Evolutionary conservation across 2,797 vertebrate genomes (phyloP).

Genomic region (Pantherophis vulpinus): DNA sequence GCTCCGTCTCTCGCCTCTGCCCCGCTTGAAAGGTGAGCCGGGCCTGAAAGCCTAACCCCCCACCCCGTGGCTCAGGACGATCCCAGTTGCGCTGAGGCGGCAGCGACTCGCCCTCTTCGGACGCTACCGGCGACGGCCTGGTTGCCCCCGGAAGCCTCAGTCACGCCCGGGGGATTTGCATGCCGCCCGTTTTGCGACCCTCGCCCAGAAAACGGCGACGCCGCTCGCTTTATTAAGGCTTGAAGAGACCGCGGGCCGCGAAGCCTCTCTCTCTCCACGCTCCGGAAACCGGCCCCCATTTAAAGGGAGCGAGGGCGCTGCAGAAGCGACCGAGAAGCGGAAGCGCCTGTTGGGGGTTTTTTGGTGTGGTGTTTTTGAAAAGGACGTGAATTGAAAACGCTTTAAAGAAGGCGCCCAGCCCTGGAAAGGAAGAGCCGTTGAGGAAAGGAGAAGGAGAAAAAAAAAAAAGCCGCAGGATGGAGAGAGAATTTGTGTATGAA

Average conservation of each 20-base stretch:
- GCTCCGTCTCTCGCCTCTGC: background rate
- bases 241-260: no score
- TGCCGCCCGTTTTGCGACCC: background rate
- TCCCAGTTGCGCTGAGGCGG: background rate
- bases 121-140: background rate
- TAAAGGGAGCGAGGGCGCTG: background rate
- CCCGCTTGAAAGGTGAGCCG: background rate
- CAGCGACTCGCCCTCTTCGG: background rate
- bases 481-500: conserved; percentile 87
- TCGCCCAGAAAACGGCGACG: background rate
- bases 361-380: background rate
- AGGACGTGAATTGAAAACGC: background rate
- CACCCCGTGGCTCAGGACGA: background rate
- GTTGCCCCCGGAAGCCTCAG: background rate
- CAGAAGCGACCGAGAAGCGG: background rate
- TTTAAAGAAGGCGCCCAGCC: conserved; percentile 13
- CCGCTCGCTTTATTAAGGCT: background rate
- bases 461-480: conserved; percentile 65
- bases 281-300: background rate
- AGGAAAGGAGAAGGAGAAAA: conserved; percentile 33
- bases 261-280: background rate
- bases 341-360: background rate
- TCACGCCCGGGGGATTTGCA: background rate
- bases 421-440: conserved; percentile 83
- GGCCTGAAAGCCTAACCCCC: background rate